These are phyloP conservation scores for Nannospalax galili DNA, from an alignment of 2,113 vertebrate genomes.

Conservation along the genomic window DNA sequence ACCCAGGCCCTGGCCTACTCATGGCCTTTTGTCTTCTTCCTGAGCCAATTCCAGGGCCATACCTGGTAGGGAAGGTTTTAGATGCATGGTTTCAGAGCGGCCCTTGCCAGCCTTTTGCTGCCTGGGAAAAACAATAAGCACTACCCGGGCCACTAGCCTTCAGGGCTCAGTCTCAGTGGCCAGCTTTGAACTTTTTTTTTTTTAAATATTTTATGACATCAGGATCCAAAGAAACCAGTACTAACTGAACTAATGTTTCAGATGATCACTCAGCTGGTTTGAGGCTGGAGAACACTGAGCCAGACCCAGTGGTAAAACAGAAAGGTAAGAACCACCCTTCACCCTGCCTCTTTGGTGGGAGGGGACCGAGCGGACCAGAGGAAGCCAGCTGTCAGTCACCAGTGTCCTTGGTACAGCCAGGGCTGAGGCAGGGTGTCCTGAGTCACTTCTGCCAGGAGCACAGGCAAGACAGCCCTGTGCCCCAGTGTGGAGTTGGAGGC, in stretches of 20 bases:
- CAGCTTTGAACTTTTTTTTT: constrained; percentile 10
- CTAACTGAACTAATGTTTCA: constrained; percentile 38
- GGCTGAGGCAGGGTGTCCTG: too few species aligned
- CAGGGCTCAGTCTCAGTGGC: fast-evolving
- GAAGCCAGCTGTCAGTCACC: fast-evolving
- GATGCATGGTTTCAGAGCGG: not conserved
- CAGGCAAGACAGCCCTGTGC: not conserved
- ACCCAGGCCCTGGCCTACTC: not conserved
- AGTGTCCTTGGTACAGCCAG: not conserved
- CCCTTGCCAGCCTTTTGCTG: not conserved
- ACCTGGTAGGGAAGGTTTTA: fast-evolving
- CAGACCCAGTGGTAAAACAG: not conserved
- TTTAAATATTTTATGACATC: too few species aligned
- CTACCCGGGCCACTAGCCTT: fast-evolving
- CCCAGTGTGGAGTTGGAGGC: not conserved
- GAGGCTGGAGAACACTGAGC: constrained; percentile 13
- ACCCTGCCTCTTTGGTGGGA: not conserved
- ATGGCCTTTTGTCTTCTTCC: not conserved
- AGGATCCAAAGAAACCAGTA: constrained; percentile 42
- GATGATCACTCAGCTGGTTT: constrained; percentile 16
- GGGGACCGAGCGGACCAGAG: fast-evolving
- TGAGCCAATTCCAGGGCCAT: not conserved
- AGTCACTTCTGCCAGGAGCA: not conserved
- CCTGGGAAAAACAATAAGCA: not conserved
- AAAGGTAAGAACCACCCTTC: constrained; percentile 53